phyloP scores from a whole-genome alignment of 2,797 vertebrate genomes.

The Schizopygopsis pylzovi region DNA sequence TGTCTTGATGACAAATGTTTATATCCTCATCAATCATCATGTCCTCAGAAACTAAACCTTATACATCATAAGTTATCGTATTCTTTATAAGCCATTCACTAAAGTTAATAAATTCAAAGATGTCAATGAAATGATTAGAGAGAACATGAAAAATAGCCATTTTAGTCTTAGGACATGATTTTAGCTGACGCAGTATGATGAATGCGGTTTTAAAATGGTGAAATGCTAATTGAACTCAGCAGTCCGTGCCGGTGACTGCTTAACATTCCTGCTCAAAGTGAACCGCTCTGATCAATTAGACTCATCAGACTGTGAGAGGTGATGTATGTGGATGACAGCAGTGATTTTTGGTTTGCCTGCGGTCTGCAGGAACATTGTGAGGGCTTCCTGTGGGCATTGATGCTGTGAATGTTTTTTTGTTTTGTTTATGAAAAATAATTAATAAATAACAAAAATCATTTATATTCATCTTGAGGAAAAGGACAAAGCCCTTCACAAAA shows the following conservation, averaged over 20 bases:
- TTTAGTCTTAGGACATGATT: constrained; percentile 44
- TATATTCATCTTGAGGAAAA: constrained; percentile 2
- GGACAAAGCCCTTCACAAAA: not conserved
- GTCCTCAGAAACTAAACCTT: constrained; percentile 40
- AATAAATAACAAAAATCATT: not conserved
- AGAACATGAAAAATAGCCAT: constrained; percentile 49
- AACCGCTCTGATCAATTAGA: constrained; percentile 44
- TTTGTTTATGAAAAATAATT: not conserved
- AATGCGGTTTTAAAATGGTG: constrained; percentile 21
- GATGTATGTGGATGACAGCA: constrained; percentile 38
- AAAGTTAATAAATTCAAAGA: constrained; percentile 52
- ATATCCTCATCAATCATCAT: constrained; percentile 38
- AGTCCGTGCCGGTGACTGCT: constrained; percentile 11
- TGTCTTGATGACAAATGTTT: constrained; percentile 39
- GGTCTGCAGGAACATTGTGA: not conserved
- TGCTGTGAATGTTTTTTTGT: not conserved
- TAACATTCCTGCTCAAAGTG: not conserved
- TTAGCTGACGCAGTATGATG: constrained; percentile 44
- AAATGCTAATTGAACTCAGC: constrained; percentile 48
- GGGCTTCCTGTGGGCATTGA: not conserved
- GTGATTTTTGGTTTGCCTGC: constrained; percentile 18
- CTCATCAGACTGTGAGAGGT: constrained; percentile 25
- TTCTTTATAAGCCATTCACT: constrained; percentile 31
- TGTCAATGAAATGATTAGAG: constrained; percentile 45
- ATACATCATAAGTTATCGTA: constrained; percentile 46